Evolutionary conservation across 2,797 vertebrate genomes (phyloP).

Genomic region (Cyclopterus lumpus): DNA sequence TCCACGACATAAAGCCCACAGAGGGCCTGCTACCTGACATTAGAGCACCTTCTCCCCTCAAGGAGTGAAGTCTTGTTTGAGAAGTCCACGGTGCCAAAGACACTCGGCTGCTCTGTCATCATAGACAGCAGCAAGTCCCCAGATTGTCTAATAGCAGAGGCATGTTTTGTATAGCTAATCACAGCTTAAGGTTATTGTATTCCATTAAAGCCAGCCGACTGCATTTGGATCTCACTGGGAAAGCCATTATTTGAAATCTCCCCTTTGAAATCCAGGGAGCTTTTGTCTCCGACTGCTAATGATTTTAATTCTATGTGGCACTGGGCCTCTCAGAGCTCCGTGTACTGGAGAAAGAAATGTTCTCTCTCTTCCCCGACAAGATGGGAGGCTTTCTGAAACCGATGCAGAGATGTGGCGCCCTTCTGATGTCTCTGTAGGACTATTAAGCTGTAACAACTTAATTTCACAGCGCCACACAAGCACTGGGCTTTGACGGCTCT

Average conservation of each 20-base stretch:
- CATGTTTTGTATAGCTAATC: slow-evolving; percentile 68
- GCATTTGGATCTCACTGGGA: slow-evolving; percentile 21
- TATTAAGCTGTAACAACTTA: slow-evolving; percentile 69
- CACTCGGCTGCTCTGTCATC: slow-evolving; percentile 39
- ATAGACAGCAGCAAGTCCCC: slow-evolving; percentile 38
- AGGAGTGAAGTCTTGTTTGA: slow-evolving; percentile 41
- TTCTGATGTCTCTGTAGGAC: slow-evolving; percentile 60
- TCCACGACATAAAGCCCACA: background rate
- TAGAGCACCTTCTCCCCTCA: slow-evolving; percentile 9
- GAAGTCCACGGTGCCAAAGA: slow-evolving; percentile 24
- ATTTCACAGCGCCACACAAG: slow-evolving; percentile 66
- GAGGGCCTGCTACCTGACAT: background rate
- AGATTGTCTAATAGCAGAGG: slow-evolving; percentile 47
- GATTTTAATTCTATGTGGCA: slow-evolving; percentile 50
- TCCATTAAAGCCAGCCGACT: slow-evolving; percentile 21
- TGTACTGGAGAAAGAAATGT: slow-evolving; percentile 4
- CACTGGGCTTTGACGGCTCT: slow-evolving; percentile 58
- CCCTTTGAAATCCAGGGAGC: slow-evolving; percentile 33
- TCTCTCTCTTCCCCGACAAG: slow-evolving; percentile 5
- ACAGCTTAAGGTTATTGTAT: slow-evolving; percentile 53
- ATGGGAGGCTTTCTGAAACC: slow-evolving; percentile 39
- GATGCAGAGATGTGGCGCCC: slow-evolving; percentile 54
- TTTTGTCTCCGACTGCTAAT: slow-evolving; percentile 50
- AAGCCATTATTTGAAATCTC: slow-evolving; percentile 37
- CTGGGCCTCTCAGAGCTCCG: slow-evolving; percentile 8